Base-by-base conservation (phyloP, 2,888 invertebrate genomes). In the Tyria jacobaeae region DNA sequence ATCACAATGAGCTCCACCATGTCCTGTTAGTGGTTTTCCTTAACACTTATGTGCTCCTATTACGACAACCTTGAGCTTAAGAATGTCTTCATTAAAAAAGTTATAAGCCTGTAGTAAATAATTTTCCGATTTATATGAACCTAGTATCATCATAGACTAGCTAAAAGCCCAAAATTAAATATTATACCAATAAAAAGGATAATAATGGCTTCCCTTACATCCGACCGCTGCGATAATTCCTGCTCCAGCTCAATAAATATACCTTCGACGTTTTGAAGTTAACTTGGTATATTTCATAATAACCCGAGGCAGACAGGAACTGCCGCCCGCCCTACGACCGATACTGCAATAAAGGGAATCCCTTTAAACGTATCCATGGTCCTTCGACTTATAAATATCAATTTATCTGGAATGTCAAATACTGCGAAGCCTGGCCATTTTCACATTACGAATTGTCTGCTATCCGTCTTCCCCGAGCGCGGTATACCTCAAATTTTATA, bases 121-220 rank as follows among this genome's bases (percentile, higher is more conserved):
- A 92, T 92, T 83, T 73, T 67, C 62, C 92, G 79, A 92, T 93
- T 91, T 92, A 88, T 92, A 93, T 92, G 90, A 84, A 71, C 76
- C 84, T 76, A 80, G 79, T 76, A 81, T 82, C 82, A 85, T 78
- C 68, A 78, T 69, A 76, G 83, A 81, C 85, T 85, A 87, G 84
- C 82, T 87, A 86, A 91, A 88, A 85, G 86, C 79, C 89, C 86
- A 89, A 93, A 94, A 93, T 94, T 94, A 93, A 94, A 94, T 94
- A 94, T 93, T 91, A 92, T 93, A 91, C 92, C 93, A 94, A 94
- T 94, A 94, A 94, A 93, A 92, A 86, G 88, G 89, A 92, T 92
- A 88, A 89, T 92, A 93, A 93, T 89, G 89, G 89, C 88, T 87
- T 88, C 90, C 92, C 86, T 76, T 72, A 82, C 89, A 89, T 92